Base-by-base conservation (phyloP, 2,113 vertebrate species). In the Mobula birostris region DNA sequence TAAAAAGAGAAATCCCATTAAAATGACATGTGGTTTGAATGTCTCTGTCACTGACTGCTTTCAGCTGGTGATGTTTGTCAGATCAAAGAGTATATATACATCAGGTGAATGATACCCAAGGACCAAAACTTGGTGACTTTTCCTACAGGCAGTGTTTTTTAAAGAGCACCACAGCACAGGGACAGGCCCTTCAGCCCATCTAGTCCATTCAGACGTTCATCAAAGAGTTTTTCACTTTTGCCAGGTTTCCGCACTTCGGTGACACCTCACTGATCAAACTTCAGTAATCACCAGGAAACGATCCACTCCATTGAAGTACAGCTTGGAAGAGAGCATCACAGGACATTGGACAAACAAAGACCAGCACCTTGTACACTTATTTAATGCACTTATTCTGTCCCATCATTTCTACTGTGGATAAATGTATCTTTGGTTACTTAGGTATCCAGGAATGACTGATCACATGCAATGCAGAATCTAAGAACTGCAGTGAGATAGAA, bases 1-100 rank as follows among this genome's bases (percentile, higher is more conserved):
- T 83, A 56, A 56, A 83, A 83, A 83, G 40, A 56, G 40, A 83
- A 56, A 83, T 83, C 80, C 40, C 48, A 48, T 83, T 83, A 83
- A 83, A 83, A 83, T 56, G 7, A 24, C 80, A 83, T 83, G 40
- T 40, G 8, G 21, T 56, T 56, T 83, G 80, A 58, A 56, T 17
- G 40, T 83, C 36, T 83, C 7, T 56, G 19, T 5, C 15, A 83
- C 19, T 56, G 19, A 21, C 40, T 83, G 48, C 48, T 58, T 83
- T 83, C 80, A 27, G 80, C 80, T 56, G 48, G 48, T 27, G 48
- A 27, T 9, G 3, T 79, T 79, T 82, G 79, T 14, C 79, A 82
- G 36, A 40, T 82, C 79, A 82, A 48, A 40, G 32, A 58, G 48
- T 85, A 58, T 27, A 29, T 9, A 29, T 83, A 27, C 48, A 83